Base-by-base conservation (phyloP, 2,888 invertebrate species). In the Ectemnius continuus region DNA sequence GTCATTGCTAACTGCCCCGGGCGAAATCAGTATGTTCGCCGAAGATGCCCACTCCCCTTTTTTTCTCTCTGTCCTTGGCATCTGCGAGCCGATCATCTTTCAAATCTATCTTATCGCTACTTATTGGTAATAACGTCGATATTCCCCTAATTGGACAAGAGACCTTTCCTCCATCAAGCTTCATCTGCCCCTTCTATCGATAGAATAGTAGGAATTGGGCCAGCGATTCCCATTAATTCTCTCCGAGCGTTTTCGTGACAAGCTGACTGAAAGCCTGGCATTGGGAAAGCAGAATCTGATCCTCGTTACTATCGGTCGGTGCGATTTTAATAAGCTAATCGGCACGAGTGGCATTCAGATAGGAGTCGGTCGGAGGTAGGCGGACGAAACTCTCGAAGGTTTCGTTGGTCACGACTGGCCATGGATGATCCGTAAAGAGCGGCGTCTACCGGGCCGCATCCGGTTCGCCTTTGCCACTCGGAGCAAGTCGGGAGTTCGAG, bases 401-500 rank as follows among this genome's bases (percentile, higher is more conserved):
- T 61, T 52, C 67, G 63, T 59, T 61, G 69, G 76, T 78, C 76
- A 76, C 76, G 75, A 75, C 63, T 66, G 11, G 23, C 45, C 58
- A 59, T 20, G 61, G 46, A 69, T 64, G 80, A 78, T 76, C 67
- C 67, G 70, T 36, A 36, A 36, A 59, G 75, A 46, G 60, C 56
- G 57, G 68, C 71, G 58, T 66, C 63, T 52, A 74, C 75, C 81
- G 65, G 71, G 59, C 78, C 78, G 84, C 81, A 88, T 88, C 88
- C 88, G 88, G 88, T 87, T 88, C 86, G 88, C 88, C 87, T 86
- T 84, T 87, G 86, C 87, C 86, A 85, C 79, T 73, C 70, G 67
- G 71, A 67, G 52, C 36, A 36, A 36, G 64, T 61, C 77, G 67
- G 63, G 74, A 80, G 85, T 84, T 86, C 78, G 83, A 83, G 85